phyloP scores from a whole-genome alignment of 92 coral and sea anemone genomes.

The Porites rus region DNA sequence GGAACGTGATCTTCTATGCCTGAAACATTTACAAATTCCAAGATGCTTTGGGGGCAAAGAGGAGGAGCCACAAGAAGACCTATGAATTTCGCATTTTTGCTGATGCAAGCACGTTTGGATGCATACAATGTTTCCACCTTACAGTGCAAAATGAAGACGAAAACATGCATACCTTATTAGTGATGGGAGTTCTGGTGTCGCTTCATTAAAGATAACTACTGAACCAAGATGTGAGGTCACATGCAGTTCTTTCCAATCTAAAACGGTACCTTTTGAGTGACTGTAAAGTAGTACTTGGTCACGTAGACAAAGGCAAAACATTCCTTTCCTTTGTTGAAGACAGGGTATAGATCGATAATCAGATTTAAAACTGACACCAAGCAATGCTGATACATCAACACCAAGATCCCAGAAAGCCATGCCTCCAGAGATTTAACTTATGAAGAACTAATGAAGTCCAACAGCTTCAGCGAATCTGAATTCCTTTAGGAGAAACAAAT shows the following conservation, averaged over 20 bases:
- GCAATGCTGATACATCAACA: slow-evolving; percentile 32
- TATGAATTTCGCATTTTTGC: slow-evolving; percentile 9
- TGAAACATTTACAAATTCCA: slow-evolving; percentile 2
- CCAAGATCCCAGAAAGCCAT: slow-evolving; percentile 24
- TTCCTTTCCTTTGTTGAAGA: too few relatives aligned
- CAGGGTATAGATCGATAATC: too few relatives aligned
- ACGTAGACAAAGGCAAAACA: too few relatives aligned
- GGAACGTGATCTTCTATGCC: neutral
- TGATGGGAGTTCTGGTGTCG: too few relatives aligned
- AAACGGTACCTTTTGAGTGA: slow-evolving; percentile 14
- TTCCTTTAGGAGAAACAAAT: slow-evolving; percentile 35
- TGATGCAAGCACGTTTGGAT: slow-evolving; percentile 35
- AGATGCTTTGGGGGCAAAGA: slow-evolving; percentile 25
- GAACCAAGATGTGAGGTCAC: too few relatives aligned
- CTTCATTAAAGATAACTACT: too few relatives aligned
- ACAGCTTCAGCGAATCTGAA: slow-evolving; percentile 32
- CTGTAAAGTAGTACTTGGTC: neutral
- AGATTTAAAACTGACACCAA: slow-evolving; percentile 13
- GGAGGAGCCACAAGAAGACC: neutral
- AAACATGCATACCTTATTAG: too few relatives aligned
- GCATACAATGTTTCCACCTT: slow-evolving; percentile 20
- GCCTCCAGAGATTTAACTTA: slow-evolving; percentile 21
- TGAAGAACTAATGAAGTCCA: slow-evolving; percentile 32
- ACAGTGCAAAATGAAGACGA: neutral
- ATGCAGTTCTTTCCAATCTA: slow-evolving; percentile 27